Evolutionary conservation across 1,140 invertebrate genomes (phyloP).

Genomic region (Nymphalis io): DNA sequence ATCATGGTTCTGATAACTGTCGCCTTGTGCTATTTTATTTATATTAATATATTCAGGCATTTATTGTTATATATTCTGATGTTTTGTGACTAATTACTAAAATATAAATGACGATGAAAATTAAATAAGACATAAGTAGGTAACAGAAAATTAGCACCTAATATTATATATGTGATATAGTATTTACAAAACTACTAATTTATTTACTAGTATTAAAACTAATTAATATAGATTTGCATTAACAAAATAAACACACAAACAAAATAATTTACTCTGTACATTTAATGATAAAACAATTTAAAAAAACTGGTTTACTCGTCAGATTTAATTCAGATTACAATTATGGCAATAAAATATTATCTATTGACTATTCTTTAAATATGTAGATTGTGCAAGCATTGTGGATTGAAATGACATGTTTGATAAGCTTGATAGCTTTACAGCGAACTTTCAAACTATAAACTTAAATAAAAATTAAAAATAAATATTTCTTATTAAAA

Average conservation of each 20-base stretch:
- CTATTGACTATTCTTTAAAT: constrained; percentile 44
- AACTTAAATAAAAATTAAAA: constrained; percentile 14
- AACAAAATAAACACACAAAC: constrained; percentile 68
- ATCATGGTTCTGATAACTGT: constrained; percentile 77
- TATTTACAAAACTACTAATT: constrained; percentile 72
- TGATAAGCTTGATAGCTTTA: constrained; percentile 11
- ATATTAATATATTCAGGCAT: constrained; percentile 16
- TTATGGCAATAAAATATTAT: constrained; percentile 68
- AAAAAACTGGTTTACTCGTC: constrained; percentile 58
- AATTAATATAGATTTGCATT: constrained; percentile 67
- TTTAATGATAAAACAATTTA: constrained; percentile 45
- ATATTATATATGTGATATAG: constrained; percentile 67
- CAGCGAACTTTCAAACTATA: not conserved
- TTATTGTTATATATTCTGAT: constrained; percentile 30
- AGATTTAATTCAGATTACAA: constrained; percentile 59
- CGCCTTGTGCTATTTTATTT: constrained; percentile 42
- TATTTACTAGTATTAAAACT: constrained; percentile 72
- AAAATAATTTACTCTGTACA: constrained; percentile 79
- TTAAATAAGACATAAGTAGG: constrained; percentile 49
- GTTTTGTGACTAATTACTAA: constrained; percentile 61
- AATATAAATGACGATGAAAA: constrained; percentile 40
- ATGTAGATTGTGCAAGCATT: constrained; percentile 33
- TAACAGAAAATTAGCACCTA: constrained; percentile 72
- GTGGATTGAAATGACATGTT: constrained; percentile 19
- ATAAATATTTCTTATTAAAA: not conserved